Percentiles rank a stretch among this genome's conserved stretches.
Evolutionary conservation across 2,797 vertebrate species (phyloP).

Genomic region (Chrysocyon brachyurus): DNA sequence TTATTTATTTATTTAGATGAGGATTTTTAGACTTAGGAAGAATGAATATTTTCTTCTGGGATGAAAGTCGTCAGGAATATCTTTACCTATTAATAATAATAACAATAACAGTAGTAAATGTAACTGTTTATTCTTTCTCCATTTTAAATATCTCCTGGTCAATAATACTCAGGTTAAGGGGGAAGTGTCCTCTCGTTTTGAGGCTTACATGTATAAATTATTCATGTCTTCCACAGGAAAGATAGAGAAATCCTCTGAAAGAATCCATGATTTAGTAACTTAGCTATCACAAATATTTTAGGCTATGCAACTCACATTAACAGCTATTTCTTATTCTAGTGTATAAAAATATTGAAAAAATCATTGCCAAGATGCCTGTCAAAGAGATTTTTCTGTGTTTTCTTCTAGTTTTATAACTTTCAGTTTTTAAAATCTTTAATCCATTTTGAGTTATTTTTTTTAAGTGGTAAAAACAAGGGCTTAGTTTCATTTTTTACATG

Average conservation of each 20-base stretch:
- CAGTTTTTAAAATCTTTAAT: neutral
- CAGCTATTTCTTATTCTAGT: neutral
- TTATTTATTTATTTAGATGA: too few species aligned
- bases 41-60: neutral
- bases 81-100: neutral
- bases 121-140: neutral
- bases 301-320: neutral
- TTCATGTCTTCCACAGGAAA: neutral
- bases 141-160: neutral
- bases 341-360: neutral
- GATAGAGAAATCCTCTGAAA: neutral
- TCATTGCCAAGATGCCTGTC: neutral
- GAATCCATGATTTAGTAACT: neutral
- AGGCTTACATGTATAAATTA: neutral
- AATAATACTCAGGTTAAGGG: neutral
- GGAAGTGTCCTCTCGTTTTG: rapidly evolving
- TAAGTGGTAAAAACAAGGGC: neutral
- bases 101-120: neutral
- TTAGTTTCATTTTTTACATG: neutral
- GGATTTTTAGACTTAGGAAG: neutral
- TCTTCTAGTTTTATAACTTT: neutral
- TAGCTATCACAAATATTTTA: neutral
- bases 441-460: neutral
- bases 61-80: neutral
- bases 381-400: neutral